Evolutionary conservation across 2,113 vertebrate species (phyloP).

Genomic region (Castor canadensis): DNA sequence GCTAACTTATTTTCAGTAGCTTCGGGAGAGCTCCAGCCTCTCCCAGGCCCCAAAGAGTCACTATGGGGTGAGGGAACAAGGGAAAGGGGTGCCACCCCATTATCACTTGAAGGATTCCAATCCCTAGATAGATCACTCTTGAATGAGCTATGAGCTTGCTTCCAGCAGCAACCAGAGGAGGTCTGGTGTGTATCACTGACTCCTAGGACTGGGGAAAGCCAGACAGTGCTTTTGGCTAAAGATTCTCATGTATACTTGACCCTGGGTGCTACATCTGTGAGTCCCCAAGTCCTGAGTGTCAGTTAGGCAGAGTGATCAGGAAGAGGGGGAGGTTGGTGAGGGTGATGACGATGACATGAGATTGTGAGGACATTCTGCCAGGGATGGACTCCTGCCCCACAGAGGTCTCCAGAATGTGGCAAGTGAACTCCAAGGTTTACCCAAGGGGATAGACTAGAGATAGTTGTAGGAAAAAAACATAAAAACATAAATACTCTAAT

Average conservation of each 20-base stretch:
- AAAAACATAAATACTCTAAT: not conserved
- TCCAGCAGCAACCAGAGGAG: not conserved
- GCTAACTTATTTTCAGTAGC: not conserved
- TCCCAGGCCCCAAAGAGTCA: not conserved
- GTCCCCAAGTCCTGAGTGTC: not conserved
- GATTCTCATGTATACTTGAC: not conserved
- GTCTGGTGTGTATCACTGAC: not conserved
- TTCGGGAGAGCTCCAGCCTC: not conserved
- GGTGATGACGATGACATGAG: fast-evolving
- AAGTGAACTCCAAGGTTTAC: not conserved
- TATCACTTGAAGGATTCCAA: not conserved
- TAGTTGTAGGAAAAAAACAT: not conserved
- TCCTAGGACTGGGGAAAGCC: not conserved
- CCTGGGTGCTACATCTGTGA: not conserved
- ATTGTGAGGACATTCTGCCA: not conserved
- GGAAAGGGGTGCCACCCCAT: too few relatives aligned
- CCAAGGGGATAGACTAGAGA: not conserved
- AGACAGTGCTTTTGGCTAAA: not conserved
- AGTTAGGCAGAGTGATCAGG: not conserved
- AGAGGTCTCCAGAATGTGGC: not conserved
- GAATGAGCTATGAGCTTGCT: not conserved
- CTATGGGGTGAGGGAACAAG: not conserved
- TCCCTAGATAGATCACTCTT: not conserved
- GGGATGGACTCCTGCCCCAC: not conserved
- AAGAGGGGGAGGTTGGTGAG: too few relatives aligned